phyloP scores from a whole-genome alignment of 2,113 vertebrate species.

The Tetrao urogallus region DNA sequence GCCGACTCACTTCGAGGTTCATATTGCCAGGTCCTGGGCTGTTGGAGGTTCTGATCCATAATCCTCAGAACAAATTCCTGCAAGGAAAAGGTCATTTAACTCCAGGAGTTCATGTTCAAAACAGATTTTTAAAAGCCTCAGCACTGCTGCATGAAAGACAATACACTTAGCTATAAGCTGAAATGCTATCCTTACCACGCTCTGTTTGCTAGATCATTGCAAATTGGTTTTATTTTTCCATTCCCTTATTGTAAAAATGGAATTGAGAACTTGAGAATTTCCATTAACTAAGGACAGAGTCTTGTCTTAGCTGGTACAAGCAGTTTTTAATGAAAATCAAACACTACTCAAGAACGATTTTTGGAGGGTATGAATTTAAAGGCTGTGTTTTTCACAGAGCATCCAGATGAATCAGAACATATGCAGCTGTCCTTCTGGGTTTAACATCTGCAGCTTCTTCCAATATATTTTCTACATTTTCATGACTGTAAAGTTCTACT shows the following conservation, averaged over 20 bases:
- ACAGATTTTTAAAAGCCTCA: neutral
- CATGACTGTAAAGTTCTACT: constrained; percentile 1
- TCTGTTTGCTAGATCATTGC: neutral
- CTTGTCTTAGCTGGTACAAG: neutral
- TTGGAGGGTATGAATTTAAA: neutral
- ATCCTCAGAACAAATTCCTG: neutral
- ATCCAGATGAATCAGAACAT: neutral
- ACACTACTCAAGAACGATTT: neutral
- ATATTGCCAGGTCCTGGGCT: rapidly evolving
- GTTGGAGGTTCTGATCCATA: neutral
- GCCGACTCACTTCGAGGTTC: rapidly evolving
- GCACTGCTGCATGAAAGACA: neutral
- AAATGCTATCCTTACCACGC: neutral
- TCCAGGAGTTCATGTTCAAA: neutral
- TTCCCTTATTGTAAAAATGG: neutral
- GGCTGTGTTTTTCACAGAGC: neutral
- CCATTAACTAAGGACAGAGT: neutral
- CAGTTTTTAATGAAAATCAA: neutral
- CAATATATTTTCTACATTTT: constrained; percentile 14
- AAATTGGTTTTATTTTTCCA: neutral
- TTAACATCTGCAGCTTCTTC: neutral
- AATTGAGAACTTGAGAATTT: neutral
- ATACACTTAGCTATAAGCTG: neutral
- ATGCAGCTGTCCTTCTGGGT: neutral
- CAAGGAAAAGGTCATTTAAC: neutral